Evolutionary conservation across 2,888 invertebrate genomes (phyloP), one percentile per base, ranked within the genome.

Genomic region (Thymelicus acteon): DNA sequence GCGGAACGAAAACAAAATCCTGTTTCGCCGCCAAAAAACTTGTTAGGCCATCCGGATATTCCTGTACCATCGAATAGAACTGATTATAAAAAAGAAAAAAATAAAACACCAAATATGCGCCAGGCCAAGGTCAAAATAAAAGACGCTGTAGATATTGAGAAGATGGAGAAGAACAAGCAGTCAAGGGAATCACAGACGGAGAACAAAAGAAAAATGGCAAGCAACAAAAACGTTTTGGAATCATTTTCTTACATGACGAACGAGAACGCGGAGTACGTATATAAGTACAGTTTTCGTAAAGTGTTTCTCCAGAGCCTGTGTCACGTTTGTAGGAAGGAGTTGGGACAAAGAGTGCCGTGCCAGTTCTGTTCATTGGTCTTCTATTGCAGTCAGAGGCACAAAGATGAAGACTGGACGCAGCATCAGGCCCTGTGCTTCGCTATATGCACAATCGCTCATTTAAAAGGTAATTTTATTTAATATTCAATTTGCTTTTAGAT

Each of bases 261-360:
- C 73, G 95, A 94, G 39, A 95, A 95, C 49, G 95, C 95, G 69
- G 95, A 95, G 68, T 91, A 95, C 62, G 95, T 96, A 63, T 95
- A 96, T 78, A 95, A 95, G 74, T 95, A 96, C 74, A 95, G 94
- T 79, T 96, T 96, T 67, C 92, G 96, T 10, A 94, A 94, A 80
- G 95, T 96, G 13, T 96, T 95, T 80, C 86, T 95, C 47, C 93
- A 95, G 57, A 95, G 94, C 73, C 86, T 94, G 6, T 96, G 96
- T 72, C 92, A 94, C 63, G 82, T 93, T 64, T 94, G 94, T 75
- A 93, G 94, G 74, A 90, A 88, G 40, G 85, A 87, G 44, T 77
- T 94, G 72, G 81, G 76, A 54, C 80, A 85, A 2, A 81, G 90
- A 72, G 82, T 92, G 2, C 83, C 91, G 0, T 92, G 94, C 74